Conservation (phyloP, 1,140 invertebrate genomes). For the Drosophila obscura region DNA sequence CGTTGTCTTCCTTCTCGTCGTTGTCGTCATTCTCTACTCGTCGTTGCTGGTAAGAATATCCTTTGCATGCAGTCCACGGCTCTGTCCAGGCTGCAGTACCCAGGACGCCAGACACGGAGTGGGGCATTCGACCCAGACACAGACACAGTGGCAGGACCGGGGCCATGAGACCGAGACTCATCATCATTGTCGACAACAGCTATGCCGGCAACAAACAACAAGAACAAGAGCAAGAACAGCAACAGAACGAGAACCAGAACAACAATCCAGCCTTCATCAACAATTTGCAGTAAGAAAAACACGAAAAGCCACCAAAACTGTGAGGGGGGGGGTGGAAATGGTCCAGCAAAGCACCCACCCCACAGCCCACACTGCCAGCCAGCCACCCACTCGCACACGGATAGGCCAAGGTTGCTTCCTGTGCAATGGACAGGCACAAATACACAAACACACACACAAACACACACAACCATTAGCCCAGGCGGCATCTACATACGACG, state of each 20-base stretch:
- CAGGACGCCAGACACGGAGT: background rate
- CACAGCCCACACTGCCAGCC: constrained; percentile 1
- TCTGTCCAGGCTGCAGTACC: constrained; percentile 4
- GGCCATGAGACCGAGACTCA: constrained; percentile 43
- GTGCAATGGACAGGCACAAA: constrained; percentile 10
- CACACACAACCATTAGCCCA: constrained; percentile 35
- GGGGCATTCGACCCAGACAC: no score
- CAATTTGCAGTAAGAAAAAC: constrained; percentile 73
- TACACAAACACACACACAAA: constrained; percentile 8
- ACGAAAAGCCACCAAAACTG: constrained; percentile 53
- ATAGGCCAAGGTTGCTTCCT: no score
- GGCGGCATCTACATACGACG: constrained; percentile 49
- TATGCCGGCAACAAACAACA: constrained; percentile 31
- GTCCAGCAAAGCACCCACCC: constrained; percentile 40
- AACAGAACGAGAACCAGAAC: constrained; percentile 35
- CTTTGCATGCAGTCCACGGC: constrained; percentile 30
- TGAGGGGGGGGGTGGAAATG: constrained; percentile 4
- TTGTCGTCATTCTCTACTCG: constrained; percentile 2
- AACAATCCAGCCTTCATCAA: constrained; percentile 66
- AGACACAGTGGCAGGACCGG: background rate
- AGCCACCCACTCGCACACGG: constrained; percentile 23
- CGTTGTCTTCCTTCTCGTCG: constrained; percentile 71
- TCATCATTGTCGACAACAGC: constrained; percentile 69
- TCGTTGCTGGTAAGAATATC: constrained; percentile 29
- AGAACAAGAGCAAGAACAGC: constrained; percentile 32